A percentile compares a stretch with the other conserved stretches of the same genome.
Conservation (phyloP, 2,888 invertebrate genomes). For the Camponotus fellah region DNA sequence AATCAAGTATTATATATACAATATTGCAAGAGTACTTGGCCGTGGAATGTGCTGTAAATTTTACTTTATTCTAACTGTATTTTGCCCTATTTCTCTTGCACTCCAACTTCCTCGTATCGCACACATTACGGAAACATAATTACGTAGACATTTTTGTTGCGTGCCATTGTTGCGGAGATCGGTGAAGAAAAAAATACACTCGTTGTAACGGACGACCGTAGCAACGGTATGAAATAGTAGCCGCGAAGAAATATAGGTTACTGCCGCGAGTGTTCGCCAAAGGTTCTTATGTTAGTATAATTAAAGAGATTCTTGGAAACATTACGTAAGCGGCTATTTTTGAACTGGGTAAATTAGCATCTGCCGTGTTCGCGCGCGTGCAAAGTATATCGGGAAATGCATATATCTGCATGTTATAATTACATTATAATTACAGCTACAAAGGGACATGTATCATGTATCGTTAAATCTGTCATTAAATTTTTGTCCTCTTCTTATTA, state of each 20-base stretch:
- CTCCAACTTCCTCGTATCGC: constrained; percentile 40
- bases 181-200: constrained; percentile 50
- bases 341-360: constrained; percentile 35
- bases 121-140: constrained; percentile 54
- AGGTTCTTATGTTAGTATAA: constrained; percentile 36
- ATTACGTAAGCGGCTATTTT: constrained; percentile 31
- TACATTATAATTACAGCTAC: neutral
- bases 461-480: neutral
- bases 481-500: neutral
- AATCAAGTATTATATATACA: neutral
- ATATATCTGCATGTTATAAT: neutral
- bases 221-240: constrained; percentile 46
- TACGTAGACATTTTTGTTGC: constrained; percentile 63
- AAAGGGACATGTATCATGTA: neutral
- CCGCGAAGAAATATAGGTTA: constrained; percentile 26
- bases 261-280: constrained; percentile 33
- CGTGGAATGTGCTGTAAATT: constrained; percentile 30
- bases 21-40: constrained; percentile 15
- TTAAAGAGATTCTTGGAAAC: constrained; percentile 39
- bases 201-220: constrained; percentile 23
- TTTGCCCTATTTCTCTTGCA: constrained; percentile 32
- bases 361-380: constrained; percentile 9
- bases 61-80: constrained; percentile 39
- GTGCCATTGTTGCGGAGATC: constrained; percentile 46
- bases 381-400: neutral